Base-by-base conservation (phyloP, 53 echinoderm and acorn worm species). In the Arbacia lixula region DNA sequence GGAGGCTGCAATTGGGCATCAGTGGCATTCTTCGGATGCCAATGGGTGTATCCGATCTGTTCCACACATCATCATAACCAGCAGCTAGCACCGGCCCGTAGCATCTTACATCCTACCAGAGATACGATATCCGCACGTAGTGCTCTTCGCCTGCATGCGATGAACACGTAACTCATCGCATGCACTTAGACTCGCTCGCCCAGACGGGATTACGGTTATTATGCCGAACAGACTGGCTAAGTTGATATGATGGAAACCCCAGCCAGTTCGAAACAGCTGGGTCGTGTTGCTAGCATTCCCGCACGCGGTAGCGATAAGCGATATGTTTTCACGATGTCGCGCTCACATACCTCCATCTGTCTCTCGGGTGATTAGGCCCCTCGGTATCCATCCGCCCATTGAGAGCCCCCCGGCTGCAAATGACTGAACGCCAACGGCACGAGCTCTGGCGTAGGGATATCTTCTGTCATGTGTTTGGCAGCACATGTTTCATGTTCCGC, bases 121-220 rank as follows among this genome's bases (percentile, higher is more conserved):
- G 12, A 69, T 69, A 29, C 69, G 27, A 42, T 8, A 17, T 4
- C 39, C 40, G 28, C 27, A 42, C 41, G 43, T 16, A 69, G 69
- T n/a, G 69, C 28, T 42, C 43, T 28, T 69, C 74, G 52, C 52
- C 29, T 53, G 74, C 46, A 46, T 14, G 74, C 74, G 52, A 74
- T 74, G 74, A 21, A 74, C 74, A 34, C 53, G 34, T 74, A 6
- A 74, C 74, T 74, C 74, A 53, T 16, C 74, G 52, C 53, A 53
- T 50, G 74, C 74, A 33, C 52, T 50, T 74, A 74, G 74, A 34
- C 53, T 74, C 31, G 34, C 51, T 14, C 29, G 34, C 51, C 74
- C 74, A 74, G 74, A 32, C 53, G 53, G 30, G 51, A 74, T 50
- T 50, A 74, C 0, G 14, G 52, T 14, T 31, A 30, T 53, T 16